phyloP scores from a whole-genome alignment of 2,113 vertebrate genomes.

The Nothobranchius kuhntae region DNA sequence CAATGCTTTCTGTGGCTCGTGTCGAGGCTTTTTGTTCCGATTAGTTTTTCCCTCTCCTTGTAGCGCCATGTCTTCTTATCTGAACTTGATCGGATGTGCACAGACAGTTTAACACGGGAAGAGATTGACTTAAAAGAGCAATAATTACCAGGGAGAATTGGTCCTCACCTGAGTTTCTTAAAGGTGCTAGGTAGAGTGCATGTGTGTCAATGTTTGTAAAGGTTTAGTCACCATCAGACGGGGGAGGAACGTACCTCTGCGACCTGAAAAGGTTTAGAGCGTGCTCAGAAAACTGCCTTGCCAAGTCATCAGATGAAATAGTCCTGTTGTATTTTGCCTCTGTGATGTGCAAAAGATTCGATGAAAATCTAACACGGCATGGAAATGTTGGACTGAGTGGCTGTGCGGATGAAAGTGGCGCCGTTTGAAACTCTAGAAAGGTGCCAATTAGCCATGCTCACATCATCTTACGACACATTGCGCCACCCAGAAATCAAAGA shows the following conservation, averaged over 20 bases:
- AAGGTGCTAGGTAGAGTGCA: constrained; percentile 76
- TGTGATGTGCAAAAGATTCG: constrained; percentile 41
- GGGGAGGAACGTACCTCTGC: constrained; percentile 49
- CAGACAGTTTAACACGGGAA: constrained; percentile 41
- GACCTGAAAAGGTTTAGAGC: constrained; percentile 29
- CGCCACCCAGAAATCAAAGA: constrained; percentile 42
- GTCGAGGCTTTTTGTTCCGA: constrained; percentile 24
- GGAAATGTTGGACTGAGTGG: constrained; percentile 30
- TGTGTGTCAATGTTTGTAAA: constrained; percentile 3
- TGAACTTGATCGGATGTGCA: constrained; percentile 58
- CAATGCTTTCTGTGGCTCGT: constrained; percentile 52
- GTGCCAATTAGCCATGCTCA: constrained; percentile 52
- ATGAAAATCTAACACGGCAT: constrained; percentile 34
- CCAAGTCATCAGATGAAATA: constrained; percentile 47
- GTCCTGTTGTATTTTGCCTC: constrained; percentile 44
- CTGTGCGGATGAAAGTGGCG: constrained; percentile 39
- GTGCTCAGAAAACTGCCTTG: constrained; percentile 34
- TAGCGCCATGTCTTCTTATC: constrained; percentile 47
- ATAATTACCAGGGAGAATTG: constrained; percentile 77
- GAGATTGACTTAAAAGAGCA: constrained; percentile 77
- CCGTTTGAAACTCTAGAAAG: constrained; percentile 29
- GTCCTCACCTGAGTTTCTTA: constrained; percentile 60
- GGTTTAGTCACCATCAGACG: constrained; percentile 15
- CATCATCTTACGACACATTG: constrained; percentile 41
- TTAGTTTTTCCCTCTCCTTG: constrained; percentile 15